A percentile compares a stretch with the other conserved stretches of the same genome.
Conservation (phyloP, 2,888 invertebrate genomes). For the Heliothis peltigera region DNA sequence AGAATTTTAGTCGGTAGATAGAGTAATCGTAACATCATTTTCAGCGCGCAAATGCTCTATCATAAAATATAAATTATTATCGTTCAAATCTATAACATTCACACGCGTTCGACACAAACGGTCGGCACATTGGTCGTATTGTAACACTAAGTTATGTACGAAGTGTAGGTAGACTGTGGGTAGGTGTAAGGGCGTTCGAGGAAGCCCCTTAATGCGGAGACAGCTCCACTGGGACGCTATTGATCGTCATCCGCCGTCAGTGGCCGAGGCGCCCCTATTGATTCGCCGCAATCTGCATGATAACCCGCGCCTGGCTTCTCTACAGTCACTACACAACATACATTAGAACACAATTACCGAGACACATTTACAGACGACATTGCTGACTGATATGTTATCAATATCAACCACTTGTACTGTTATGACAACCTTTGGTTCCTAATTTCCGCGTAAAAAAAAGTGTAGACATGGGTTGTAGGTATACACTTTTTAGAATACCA, state of each 20-base stretch:
- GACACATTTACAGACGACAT: constrained; percentile 63
- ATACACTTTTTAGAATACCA: not conserved
- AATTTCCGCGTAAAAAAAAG: constrained; percentile 7
- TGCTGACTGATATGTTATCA: constrained; percentile 65
- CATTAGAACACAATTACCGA: constrained; percentile 76
- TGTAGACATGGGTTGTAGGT: too few relatives aligned
- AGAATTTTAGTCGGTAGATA: constrained; percentile 2
- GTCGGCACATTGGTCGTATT: constrained; percentile 58
- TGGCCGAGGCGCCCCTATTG: constrained; percentile 88
- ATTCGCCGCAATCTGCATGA: constrained; percentile 90
- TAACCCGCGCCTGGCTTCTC: constrained; percentile 87
- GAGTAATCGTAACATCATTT: constrained; percentile 2
- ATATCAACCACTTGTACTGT: constrained; percentile 47
- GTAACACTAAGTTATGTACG: constrained; percentile 69
- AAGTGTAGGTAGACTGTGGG: constrained; percentile 81
- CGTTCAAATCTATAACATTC: constrained; percentile 45
- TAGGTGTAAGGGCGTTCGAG: constrained; percentile 88
- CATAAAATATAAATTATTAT: constrained; percentile 25
- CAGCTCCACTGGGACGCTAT: constrained; percentile 88
- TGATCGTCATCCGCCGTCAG: constrained; percentile 90
- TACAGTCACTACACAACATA: constrained; percentile 70
- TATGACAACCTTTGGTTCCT: constrained; percentile 39
- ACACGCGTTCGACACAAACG: constrained; percentile 51
- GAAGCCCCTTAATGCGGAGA: constrained; percentile 90
- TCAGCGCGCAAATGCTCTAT: constrained; percentile 20